Evolutionary conservation across 2,888 invertebrate species (phyloP), one percentile per base, ranked within the genome.

Genomic region (Nycteola revayana): DNA sequence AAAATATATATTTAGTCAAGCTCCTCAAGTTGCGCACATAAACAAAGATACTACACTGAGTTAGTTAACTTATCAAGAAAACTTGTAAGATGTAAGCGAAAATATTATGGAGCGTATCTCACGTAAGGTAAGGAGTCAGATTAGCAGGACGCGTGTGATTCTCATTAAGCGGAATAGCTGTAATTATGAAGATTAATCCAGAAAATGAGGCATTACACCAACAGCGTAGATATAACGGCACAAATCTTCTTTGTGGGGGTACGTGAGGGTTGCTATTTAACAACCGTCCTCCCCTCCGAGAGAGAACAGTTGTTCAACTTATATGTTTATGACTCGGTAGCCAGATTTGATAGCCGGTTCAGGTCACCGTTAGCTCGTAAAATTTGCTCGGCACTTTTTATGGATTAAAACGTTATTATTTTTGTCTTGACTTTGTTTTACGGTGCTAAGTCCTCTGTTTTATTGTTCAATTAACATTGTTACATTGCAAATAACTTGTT

Each of bases 171-270:
- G 39, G 38, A 62, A 70, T 66, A 50, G 59, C 49, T 28, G 59
- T 65, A 59, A 67, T 70, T 67, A 67, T 57, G 68, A 66, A 63
- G 62, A 69, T 66, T 60, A 60, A 63, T 63, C 53, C 51, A 42
- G 60, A 49, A 62, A 63, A 66, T 61, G 64, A 59, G 44, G 50
- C 58, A 58, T 57, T 57, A 53, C 58, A 49, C 58, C 41, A 49
- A 57, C 58, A 47, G 39, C 45, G 49, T 45, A 46, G 55, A 49
- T 47, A 45, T 57, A 44, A 54, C 40, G 36, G 38, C 51, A 42
- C 50, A 51, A 57, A 53, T 54, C 43, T 55, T 56, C 52, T 54
- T 57, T 54, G 51, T 56, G n/a, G n/a, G n/a, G n/a, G 54, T 54
- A 57, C 49, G 54, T 56, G 54, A 57, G 51, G 45, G 57, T 51